Evolutionary conservation across 2,797 vertebrate genomes (phyloP), one percentile per base, ranked within the genome.

Genomic region (Phataginus tricuspis): DNA sequence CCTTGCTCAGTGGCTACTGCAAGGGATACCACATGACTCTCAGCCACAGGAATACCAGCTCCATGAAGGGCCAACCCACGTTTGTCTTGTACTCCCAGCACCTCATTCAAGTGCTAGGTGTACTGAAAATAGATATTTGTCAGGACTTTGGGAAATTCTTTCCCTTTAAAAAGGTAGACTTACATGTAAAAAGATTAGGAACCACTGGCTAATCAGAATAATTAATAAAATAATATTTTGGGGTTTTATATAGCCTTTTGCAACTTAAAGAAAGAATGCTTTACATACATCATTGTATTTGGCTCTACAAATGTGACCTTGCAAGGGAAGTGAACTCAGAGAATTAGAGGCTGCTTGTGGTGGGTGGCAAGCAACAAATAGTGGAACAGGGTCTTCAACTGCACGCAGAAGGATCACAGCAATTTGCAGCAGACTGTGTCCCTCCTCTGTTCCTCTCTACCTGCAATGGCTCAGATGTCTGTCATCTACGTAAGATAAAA

Each of bases 171-270:
- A 92, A 94, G 37, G 49, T 23, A 95, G 55, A 14, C 7, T 45
- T 91, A 49, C 80, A 49, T 42, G 68, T 95, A n/a, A 74, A 69
- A 85, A 93, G 6, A 14, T 86, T 89, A 68, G 29, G 39, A 83
- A 63, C 12, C 23, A 27, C 10, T 51, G 64, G 61, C 29, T 78
- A 68, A 75, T 80, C n/a, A 72, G 55, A 63, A 72, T 39, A 91
- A 89, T 53, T 63, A 75, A 83, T 34, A 53, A 86, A 93, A 31
- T 23, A 59, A 74, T 16, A 69, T 19, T 37, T 82, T 68, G 51
- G 7, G 53, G 37, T 66, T 94, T 90, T 94, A 68, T 53, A 69
- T 53, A 42, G 55, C 2, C 19, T 14, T 86, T 86, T 61, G 53
- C 49, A 84, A 77, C 18, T 66, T 29, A 57, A 59, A 86, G 71